Percentiles rank a stretch among this genome's conserved stretches.
Conservation (phyloP, 92 coral and sea anemone species). For the Siderastrea siderea region DNA sequence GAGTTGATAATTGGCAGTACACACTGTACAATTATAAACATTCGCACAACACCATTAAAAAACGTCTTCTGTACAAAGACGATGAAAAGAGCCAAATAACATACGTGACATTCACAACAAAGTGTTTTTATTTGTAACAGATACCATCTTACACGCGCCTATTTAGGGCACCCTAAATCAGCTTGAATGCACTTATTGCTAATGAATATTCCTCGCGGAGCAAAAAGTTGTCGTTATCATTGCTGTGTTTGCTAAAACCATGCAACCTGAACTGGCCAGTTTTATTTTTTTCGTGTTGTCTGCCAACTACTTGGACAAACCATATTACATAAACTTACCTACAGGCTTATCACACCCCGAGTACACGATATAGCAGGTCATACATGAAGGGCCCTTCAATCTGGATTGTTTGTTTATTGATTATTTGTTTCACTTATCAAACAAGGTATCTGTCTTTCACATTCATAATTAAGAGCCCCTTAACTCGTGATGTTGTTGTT, state of each 20-base stretch:
- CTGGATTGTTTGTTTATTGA: not conserved
- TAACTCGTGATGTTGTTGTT: too few species aligned
- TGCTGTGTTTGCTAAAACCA: too few species aligned
- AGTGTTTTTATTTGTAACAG: constrained; percentile 4
- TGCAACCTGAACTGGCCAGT: too few species aligned
- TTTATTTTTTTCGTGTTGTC: too few species aligned
- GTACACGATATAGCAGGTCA: not conserved
- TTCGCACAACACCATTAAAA: not conserved
- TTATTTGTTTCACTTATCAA: not conserved
- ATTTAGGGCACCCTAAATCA: not conserved
- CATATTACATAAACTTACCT: too few species aligned
- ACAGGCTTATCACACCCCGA: not conserved
- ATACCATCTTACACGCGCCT: not conserved
- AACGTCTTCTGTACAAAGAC: not conserved
- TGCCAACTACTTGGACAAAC: too few species aligned
- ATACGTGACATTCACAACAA: not conserved
- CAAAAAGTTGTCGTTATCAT: too few species aligned
- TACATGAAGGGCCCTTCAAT: too few species aligned
- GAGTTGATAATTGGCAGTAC: not conserved
- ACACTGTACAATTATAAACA: not conserved
- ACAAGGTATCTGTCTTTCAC: too few species aligned
- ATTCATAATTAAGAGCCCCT: too few species aligned
- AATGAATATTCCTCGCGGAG: not conserved
- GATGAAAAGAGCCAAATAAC: not conserved
- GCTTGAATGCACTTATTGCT: not conserved